phyloP scores from a whole-genome alignment of 2,797 vertebrate species.

The Pipistrellus kuhlii region DNA sequence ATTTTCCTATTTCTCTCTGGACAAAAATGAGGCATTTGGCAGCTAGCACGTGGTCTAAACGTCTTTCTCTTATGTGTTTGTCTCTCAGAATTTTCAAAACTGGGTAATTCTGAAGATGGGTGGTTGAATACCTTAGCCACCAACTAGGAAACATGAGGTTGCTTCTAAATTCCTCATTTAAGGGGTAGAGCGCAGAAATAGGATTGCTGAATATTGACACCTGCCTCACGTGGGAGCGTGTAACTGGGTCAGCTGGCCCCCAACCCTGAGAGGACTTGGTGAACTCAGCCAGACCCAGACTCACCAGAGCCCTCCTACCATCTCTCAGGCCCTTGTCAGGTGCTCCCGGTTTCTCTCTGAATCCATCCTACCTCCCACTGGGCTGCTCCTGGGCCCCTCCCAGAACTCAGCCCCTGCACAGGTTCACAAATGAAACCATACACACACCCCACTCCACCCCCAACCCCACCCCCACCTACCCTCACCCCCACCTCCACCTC shows the following conservation, averaged over 20 bases:
- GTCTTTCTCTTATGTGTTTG: background rate
- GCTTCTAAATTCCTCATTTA: background rate
- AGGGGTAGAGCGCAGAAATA: background rate
- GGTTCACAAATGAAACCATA: background rate
- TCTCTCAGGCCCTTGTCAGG: background rate
- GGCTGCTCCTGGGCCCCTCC: background rate
- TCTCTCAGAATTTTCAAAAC: conserved; percentile 49
- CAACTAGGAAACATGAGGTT: background rate
- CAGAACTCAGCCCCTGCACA: background rate
- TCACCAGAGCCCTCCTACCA: background rate
- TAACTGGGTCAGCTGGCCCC: background rate
- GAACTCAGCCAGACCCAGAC: background rate
- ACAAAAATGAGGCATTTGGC: conserved; percentile 39
- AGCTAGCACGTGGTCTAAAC: background rate
- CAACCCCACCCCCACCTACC: background rate
- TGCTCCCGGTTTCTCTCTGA: background rate
- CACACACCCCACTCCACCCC: background rate
- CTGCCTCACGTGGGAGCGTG: background rate
- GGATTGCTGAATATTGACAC: background rate
- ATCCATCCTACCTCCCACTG: background rate
- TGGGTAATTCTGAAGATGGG: background rate
- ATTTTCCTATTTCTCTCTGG: conserved; percentile 39
- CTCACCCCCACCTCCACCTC: background rate
- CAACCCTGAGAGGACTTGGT: background rate
- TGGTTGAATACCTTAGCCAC: background rate